Conservation (phyloP, 2,888 invertebrate species). For the Drosophila paramelanica region DNA sequence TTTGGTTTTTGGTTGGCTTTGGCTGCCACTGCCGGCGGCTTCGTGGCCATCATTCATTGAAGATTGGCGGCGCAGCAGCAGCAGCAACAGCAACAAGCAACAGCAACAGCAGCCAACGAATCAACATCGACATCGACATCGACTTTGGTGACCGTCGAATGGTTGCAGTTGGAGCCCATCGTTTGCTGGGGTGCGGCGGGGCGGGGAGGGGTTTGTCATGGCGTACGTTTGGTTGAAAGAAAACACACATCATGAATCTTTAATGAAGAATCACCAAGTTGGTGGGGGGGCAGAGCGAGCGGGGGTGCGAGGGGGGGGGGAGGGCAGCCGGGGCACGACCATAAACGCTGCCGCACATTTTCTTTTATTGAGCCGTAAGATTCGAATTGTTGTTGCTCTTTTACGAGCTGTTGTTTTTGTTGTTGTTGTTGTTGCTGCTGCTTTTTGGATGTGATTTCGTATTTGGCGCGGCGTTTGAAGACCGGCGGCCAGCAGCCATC, state of each 20-base stretch:
- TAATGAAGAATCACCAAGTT: conserved; percentile 80
- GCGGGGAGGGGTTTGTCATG: conserved; percentile 50
- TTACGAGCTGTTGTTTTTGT: conserved; percentile 14
- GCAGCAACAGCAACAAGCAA: conserved; percentile 35
- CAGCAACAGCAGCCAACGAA: conserved; percentile 37
- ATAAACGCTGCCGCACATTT: conserved; percentile 74
- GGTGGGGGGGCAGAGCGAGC: conserved; percentile 40
- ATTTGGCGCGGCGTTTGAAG: conserved; percentile 76
- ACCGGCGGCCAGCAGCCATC: conserved; percentile 62
- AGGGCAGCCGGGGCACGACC: conserved; percentile 51
- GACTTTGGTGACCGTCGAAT: conserved; percentile 23
- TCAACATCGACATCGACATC: conserved; percentile 30
- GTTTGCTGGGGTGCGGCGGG: conserved; percentile 32
- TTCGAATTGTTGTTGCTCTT: conserved; percentile 56
- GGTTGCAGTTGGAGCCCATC: conserved; percentile 54
- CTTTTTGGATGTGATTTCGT: conserved; percentile 69
- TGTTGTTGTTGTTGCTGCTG: conserved; percentile 26
- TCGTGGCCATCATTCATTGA: conserved; percentile 55
- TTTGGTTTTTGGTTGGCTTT: conserved; percentile 45
- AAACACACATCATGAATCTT: conserved; percentile 83
- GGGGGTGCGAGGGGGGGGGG: no score
- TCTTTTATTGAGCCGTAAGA: conserved; percentile 81
- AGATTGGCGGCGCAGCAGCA: conserved; percentile 73
- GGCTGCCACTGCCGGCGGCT: no score
- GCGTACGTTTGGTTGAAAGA: conserved; percentile 64